Base-by-base conservation (phyloP, 2,113 vertebrate genomes). In the Cheirogaleus medius region DNA sequence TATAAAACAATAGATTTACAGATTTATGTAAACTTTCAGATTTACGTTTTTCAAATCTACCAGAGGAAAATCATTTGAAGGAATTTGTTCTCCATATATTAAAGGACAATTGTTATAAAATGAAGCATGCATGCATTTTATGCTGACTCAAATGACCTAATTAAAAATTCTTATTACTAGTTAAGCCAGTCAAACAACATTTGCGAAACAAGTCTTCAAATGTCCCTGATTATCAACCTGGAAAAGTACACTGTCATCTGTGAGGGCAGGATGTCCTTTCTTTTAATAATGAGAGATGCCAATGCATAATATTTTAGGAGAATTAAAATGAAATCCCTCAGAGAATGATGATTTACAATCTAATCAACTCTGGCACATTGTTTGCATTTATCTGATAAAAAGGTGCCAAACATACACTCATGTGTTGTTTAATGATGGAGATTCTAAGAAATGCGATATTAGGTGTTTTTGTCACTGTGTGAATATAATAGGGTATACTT, bases 161-260 rank as follows among this genome's bases (percentile, higher is more conserved):
- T 94, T 93, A 52, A 90, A 95, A 96, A 93, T 47, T 69, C 21
- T 39, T 47, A 34, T 32, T 54, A 87, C 64, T 82, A 76, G 85
- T 95, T 90, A 94, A 92, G 52, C 90, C 90, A 60, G 95, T 95
- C 66, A 73, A 86, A 85, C n/a, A 58, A 94, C 93, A 81, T 68
- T 85, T 84, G 54, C 69, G 87, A 94, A 96, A 84, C 87, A 93
- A 88, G 63, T 93, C 52, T 95, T 80, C 66, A 78, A 25, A 78
- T 23, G 60, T 13, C 32, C 42, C 49, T 73, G 14, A 49, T 77
- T 49, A 39, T 56, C 54, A 82, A 1, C 27, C 12, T 34, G 66
- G 21, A 90, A 87, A 54, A 91, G 37, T 37, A 92, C 4, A 52
- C 82, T 37, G 27, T 23, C 58, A 74, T 52, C 15, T 86, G 34